These are phyloP conservation scores for Tipula helvola DNA, from an alignment of 2,888 invertebrate species.

Conservation along the genomic window DNA sequence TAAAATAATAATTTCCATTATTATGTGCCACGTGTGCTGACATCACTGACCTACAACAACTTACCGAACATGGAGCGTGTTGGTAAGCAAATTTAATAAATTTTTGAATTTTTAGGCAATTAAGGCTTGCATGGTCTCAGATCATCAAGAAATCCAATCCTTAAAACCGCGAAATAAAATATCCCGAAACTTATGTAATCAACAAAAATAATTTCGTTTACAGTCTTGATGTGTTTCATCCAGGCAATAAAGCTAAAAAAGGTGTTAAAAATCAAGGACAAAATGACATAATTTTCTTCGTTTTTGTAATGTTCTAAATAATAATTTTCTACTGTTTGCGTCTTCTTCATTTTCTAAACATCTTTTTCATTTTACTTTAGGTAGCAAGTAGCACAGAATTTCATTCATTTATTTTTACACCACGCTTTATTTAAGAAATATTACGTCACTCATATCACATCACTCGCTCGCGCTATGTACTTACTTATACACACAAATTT, in stretches of 20 bases:
- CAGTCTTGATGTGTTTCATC: no score
- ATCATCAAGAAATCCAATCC: background rate
- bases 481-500: background rate
- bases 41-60: background rate
- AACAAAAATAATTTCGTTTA: background rate
- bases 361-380: background rate
- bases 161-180: background rate
- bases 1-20: background rate
- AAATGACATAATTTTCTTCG: background rate
- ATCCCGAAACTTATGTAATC: background rate
- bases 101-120: background rate
- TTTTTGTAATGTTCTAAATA: background rate
- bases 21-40: background rate
- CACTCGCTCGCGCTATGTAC: background rate
- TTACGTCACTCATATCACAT: background rate
- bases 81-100: background rate
- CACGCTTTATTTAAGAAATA: background rate
- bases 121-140: no score
- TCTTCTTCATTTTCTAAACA: background rate
- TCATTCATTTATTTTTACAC: background rate
- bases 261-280: background rate
- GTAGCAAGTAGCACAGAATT: background rate
- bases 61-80: background rate
- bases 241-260: background rate
- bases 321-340: background rate